A percentile compares a stretch with the other conserved stretches of the same genome.
Conservation (phyloP, 2,888 invertebrate species). For the Microchrysa polita region DNA sequence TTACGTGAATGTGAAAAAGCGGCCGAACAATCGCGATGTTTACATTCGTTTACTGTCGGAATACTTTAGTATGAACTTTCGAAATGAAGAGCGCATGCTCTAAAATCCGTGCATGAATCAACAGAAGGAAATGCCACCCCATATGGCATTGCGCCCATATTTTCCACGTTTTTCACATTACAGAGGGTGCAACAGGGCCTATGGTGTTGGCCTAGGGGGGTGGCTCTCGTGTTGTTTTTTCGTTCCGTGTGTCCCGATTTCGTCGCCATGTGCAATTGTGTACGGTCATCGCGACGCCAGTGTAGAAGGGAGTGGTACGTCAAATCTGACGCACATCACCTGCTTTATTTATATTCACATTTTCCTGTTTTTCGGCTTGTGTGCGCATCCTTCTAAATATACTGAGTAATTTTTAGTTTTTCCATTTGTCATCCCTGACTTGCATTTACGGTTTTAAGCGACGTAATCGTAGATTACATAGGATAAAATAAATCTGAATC, state of each 20-base stretch:
- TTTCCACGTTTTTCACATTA: conserved; percentile 23
- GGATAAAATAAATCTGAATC: neutral
- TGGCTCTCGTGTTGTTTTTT: conserved; percentile 25
- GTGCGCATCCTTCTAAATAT: conserved; percentile 36
- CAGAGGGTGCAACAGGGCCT: conserved; percentile 40
- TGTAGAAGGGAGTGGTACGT: conserved; percentile 66
- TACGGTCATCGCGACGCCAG: conserved; percentile 56
- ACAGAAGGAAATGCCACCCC: conserved; percentile 47
- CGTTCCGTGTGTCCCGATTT: conserved; percentile 34
- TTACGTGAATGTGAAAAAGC: neutral
- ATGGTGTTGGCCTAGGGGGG: conserved; percentile 19
- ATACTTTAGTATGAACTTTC: conserved; percentile 16
- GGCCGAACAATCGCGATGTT: conserved; percentile 12
- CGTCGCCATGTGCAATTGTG: conserved; percentile 47
- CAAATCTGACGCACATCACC: conserved; percentile 65
- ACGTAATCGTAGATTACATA: neutral
- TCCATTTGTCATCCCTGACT: neutral
- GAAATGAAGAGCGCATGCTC: conserved; percentile 15
- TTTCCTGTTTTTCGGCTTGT: conserved; percentile 40
- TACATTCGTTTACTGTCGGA: conserved; percentile 21
- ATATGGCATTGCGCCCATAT: conserved; percentile 11
- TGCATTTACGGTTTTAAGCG: neutral
- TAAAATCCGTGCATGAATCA: conserved; percentile 44
- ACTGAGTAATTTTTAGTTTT: conserved; percentile 2
- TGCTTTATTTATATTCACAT: conserved; percentile 45